Base-by-base conservation (phyloP, 2,113 vertebrate genomes). In the Phocoena sinus region DNA sequence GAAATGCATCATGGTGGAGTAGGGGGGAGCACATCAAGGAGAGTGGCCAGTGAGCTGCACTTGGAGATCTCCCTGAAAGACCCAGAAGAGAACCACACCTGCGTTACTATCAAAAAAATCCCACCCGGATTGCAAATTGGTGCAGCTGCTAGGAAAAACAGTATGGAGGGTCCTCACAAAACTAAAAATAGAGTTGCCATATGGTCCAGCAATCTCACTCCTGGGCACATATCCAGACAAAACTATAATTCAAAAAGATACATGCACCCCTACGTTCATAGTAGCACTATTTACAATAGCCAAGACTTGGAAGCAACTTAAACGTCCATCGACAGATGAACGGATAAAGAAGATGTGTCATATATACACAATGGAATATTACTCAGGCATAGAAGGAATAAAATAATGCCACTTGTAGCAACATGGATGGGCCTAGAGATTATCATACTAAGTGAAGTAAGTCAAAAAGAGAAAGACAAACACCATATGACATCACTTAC, bases 51-150 rank as follows among this genome's bases (percentile, higher is more conserved):
- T 4, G 99, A 99, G 98, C 98, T 99, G 95, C 99, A 99, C 97
- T 97, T 99, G 94, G 99, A 99, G 97, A 99, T 99, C 98, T 99
- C 99, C 97, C 98, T 99, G 68, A 99, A 99, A 96, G 99, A 99
- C 97, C 98, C 99, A 73, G 99, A 99, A 91, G 99, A 99, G 93
- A 99, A 99, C 97, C 99, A 99, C 0, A 99, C 99, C 47, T 99
- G 99, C 98, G 99, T 99, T 98, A 99, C 99, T 71, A 98, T 99
- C 8, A 99, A 99, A 99, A 58, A 99, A 99, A 99, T 99, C 99
- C 0, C 99, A 99, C 81, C 99, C 9, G 17, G 47, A 50, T 50
- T 50, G 44, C 74, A 50, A 28, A 77, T 6, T 77, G 44, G 74
- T 50, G 31, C 44, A 50, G 47, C 47, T 17, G 11, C 28, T 12